phyloP scores from a whole-genome alignment of 1,140 invertebrate genomes.

The Hyles euphorbiae region DNA sequence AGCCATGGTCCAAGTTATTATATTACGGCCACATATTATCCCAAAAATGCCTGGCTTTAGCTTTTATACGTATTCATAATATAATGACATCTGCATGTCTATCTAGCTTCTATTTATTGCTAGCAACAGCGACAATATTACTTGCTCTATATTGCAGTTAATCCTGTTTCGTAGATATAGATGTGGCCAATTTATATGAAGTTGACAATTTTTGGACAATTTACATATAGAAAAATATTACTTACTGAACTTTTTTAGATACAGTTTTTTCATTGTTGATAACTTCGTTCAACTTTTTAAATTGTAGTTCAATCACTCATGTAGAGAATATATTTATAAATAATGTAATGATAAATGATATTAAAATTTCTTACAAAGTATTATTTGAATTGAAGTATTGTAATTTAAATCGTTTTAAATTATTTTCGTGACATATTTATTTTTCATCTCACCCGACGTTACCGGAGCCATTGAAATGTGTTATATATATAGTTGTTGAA shows the following conservation, averaged over 20 bases:
- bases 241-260: neutral
- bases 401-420: slow-evolving; percentile 9
- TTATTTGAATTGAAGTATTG: slow-evolving; percentile 9
- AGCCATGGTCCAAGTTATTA: too few species aligned
- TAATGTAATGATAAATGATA: neutral
- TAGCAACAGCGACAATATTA: too few species aligned
- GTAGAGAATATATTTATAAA: neutral
- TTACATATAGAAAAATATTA: too few species aligned
- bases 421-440: slow-evolving; percentile 5
- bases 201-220: too few species aligned
- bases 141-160: neutral
- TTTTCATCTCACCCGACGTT: slow-evolving; percentile 5
- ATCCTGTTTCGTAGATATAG: neutral
- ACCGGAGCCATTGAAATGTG: too few species aligned
- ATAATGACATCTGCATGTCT: too few species aligned
- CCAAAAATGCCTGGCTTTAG: too few species aligned
- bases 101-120: too few species aligned
- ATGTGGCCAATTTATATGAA: neutral
- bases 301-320: neutral
- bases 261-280: slow-evolving; percentile 2
- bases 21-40: too few species aligned
- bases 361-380: neutral
- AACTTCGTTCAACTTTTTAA: too few species aligned
- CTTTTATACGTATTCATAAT: too few species aligned
- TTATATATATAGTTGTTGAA: too few species aligned